phyloP scores from a whole-genome alignment of 2,797 vertebrate genomes.

The Hydrocynus forskahlii region DNA sequence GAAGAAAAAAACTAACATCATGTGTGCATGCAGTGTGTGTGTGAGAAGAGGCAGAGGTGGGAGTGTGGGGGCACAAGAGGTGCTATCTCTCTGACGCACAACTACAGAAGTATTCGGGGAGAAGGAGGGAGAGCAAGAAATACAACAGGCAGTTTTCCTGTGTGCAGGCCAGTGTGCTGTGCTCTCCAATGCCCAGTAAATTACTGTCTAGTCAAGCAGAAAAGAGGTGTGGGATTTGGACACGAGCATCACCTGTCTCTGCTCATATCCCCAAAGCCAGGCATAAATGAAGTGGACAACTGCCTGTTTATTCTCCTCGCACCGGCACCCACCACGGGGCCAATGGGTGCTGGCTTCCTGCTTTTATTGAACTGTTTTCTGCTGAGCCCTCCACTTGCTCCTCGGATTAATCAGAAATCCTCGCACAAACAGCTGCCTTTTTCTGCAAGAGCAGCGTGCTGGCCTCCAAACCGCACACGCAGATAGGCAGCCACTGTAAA shows the following conservation, averaged over 20 bases:
- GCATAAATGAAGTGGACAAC: slow-evolving; percentile 65
- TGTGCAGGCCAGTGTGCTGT: slow-evolving; percentile 74
- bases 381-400: slow-evolving; percentile 49
- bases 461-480: neutral
- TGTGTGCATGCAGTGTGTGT: neutral
- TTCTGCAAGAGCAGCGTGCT: slow-evolving; percentile 47
- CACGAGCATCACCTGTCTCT: slow-evolving; percentile 70
- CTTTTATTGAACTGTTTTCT: slow-evolving; percentile 51
- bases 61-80: neutral
- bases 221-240: slow-evolving; percentile 76
- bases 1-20: neutral
- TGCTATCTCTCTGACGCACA: slow-evolving; percentile 53
- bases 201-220: slow-evolving; percentile 80
- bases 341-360: slow-evolving; percentile 9
- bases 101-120: slow-evolving; percentile 38
- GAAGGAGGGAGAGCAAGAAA: slow-evolving; percentile 62
- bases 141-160: slow-evolving; percentile 73
- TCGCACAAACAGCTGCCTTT: slow-evolving; percentile 42
- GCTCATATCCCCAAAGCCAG: slow-evolving; percentile 61
- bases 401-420: slow-evolving; percentile 68
- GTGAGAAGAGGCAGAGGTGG: slow-evolving; percentile 3
- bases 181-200: slow-evolving; percentile 77
- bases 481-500: slow-evolving; percentile 24
- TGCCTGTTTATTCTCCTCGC: slow-evolving; percentile 56
- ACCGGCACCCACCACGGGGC: slow-evolving; percentile 35